Evolutionary conservation across 2,113 vertebrate species (phyloP), one percentile per base, ranked within the genome.

Genomic region (Cairina moschata): DNA sequence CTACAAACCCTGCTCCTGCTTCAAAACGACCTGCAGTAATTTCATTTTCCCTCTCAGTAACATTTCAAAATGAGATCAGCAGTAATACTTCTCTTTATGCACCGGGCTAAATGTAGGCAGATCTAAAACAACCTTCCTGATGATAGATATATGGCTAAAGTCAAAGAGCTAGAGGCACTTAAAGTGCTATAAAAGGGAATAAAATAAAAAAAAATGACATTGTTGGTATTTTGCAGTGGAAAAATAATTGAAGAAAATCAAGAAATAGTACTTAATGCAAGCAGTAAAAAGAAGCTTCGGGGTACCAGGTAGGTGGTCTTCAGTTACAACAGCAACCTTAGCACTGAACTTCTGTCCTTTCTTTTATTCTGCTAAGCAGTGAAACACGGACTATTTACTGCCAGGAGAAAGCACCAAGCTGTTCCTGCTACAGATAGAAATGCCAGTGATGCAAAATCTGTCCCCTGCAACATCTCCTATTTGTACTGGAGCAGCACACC

Each of bases 11-110:
- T 77, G 58, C 60, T 91, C 62, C 88, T 86, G 59, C 50, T 74
- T 86, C 83, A 91, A 93, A 94, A 93, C 2, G 13, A 93, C 86
- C 71, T 60, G 79, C 77, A 92, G 86, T 82, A 95, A 91, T 95
- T 91, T 83, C 23, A 77, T 88, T 94, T 83, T 91, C 42, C n/a
- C 21, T 88, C 69, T 83, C 90, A 36, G 83, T 36, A 94, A 92
- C 89, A 89, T 62, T 96, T 87, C 63, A 92, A 80, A 88, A 95
- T 63, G 68, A 72, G 69, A 87, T 91, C 85, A 91, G 76, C 71
- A 93, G 88, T 74, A 96, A 89, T 69, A 90, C 68, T 90, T 91
- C 62, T 87, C 79, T 55, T 94, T 92, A 90, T 75, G 76, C 68
- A 92, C 4, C 2, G 3, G 76, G 48, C 63, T 92, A 94, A 95